A percentile compares a stretch with the other conserved stretches of the same genome.
phyloP scores from a whole-genome alignment of 2,888 invertebrate species.

The Smittia aterrima region DNA sequence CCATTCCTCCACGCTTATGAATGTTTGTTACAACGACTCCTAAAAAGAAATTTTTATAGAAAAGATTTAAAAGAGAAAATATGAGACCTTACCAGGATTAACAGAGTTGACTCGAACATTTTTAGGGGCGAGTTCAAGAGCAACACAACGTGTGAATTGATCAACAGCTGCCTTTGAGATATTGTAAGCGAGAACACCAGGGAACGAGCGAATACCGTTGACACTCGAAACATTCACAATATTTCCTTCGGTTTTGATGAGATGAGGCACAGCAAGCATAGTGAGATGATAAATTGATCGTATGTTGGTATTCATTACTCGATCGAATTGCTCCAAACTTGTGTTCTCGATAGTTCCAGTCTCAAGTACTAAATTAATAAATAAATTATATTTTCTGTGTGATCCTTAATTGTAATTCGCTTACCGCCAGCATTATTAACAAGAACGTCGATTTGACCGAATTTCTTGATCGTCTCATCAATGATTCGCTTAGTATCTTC shows the following conservation, averaged over 20 bases:
- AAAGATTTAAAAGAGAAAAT: background rate
- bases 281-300: constrained; percentile 73
- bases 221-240: constrained; percentile 91
- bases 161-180: constrained; percentile 79
- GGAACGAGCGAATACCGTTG: constrained; percentile 64
- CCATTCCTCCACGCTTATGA: constrained; percentile 83
- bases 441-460: constrained; percentile 75
- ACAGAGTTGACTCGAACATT: constrained; percentile 87
- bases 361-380: constrained; percentile 69
- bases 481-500: constrained; percentile 55
- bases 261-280: constrained; percentile 76
- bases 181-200: constrained; percentile 64
- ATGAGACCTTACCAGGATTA: constrained; percentile 62
- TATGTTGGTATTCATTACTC: constrained; percentile 81
- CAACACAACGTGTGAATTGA: constrained; percentile 89
- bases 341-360: constrained; percentile 83
- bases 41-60: background rate
- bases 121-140: constrained; percentile 79
- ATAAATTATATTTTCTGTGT: too few relatives aligned
- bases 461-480: constrained; percentile 69
- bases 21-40: constrained; percentile 88
- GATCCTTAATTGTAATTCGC: too few relatives aligned
- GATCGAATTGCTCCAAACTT: constrained; percentile 80
- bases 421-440: constrained; percentile 74
- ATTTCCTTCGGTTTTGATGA: constrained; percentile 73